Evolutionary conservation across 2,888 invertebrate species (phyloP).

Genomic region (Monoplex corrugatus): DNA sequence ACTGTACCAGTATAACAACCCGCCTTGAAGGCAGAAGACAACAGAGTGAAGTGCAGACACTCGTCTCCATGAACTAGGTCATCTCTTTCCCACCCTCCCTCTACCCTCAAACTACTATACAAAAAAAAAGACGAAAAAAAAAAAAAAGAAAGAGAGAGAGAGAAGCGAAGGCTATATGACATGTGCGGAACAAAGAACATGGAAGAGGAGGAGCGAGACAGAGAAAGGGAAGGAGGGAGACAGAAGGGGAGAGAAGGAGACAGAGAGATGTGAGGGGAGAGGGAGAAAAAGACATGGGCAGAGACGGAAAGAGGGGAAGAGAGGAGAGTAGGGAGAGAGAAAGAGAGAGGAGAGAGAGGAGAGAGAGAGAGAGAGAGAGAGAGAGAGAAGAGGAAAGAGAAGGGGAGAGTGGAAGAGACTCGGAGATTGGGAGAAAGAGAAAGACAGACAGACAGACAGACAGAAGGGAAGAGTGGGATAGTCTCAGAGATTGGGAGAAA

Average conservation of each 20-base stretch:
- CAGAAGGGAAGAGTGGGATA: not conserved
- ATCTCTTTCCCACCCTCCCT: too few species aligned
- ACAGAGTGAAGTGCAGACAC: too few species aligned
- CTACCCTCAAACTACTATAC: too few species aligned
- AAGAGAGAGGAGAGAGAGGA: not conserved
- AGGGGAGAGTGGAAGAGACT: not conserved
- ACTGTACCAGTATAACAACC: too few species aligned
- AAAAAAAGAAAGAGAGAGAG: not conserved
- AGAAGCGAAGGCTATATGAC: not conserved
- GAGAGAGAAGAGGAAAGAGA: not conserved
- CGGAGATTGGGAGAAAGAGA: not conserved
- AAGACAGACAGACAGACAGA: not conserved
- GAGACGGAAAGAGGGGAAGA: not conserved
- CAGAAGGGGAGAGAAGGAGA: conserved; percentile 10
- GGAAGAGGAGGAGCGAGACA: too few species aligned
- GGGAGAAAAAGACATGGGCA: conserved; percentile 29
- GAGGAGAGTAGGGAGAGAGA: not conserved
- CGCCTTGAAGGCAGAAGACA: too few species aligned
- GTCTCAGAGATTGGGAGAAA: too few species aligned
- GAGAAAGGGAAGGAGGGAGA: too few species aligned
- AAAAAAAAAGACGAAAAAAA: too few species aligned
- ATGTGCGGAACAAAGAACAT: not conserved
- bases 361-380: too few species aligned
- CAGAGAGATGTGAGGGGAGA: conserved; percentile 9
- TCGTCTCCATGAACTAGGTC: too few species aligned